Evolutionary conservation across 2,113 vertebrate genomes (phyloP).

Genomic region (Motacilla tschutschensis): DNA sequence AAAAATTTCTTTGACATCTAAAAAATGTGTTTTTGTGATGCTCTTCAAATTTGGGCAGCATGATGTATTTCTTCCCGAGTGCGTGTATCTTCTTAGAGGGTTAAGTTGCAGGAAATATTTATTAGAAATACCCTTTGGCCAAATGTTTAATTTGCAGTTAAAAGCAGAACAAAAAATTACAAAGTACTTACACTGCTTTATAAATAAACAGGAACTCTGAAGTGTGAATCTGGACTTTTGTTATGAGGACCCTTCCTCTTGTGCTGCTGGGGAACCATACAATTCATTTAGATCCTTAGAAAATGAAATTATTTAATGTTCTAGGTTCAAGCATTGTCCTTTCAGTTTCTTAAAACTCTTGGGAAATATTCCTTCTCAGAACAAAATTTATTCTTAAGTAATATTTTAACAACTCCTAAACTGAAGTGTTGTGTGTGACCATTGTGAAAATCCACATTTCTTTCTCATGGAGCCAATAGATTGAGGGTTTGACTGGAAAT

Average conservation of each 20-base stretch:
- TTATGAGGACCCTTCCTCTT: neutral
- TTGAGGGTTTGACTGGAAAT: neutral
- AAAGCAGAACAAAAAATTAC: neutral
- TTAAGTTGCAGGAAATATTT: neutral
- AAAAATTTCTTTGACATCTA: neutral
- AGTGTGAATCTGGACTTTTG: neutral
- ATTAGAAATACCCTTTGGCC: neutral
- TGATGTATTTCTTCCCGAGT: neutral
- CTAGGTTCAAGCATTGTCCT: neutral
- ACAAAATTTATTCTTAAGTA: neutral
- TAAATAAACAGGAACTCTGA: neutral
- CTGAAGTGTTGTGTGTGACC: rapidly evolving
- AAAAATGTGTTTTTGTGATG: neutral
- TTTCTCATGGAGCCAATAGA: neutral
- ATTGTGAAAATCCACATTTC: neutral
- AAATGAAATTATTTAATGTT: neutral
- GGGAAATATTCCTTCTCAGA: neutral
- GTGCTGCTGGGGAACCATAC: neutral
- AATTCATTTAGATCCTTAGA: neutral
- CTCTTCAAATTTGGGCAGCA: neutral
- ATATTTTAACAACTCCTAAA: neutral
- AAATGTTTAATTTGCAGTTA: neutral
- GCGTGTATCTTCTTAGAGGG: neutral
- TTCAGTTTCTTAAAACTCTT: neutral
- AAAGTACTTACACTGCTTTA: neutral